Base-by-base conservation (phyloP, 2,113 vertebrate species). In the Triplophysa rosa region DNA sequence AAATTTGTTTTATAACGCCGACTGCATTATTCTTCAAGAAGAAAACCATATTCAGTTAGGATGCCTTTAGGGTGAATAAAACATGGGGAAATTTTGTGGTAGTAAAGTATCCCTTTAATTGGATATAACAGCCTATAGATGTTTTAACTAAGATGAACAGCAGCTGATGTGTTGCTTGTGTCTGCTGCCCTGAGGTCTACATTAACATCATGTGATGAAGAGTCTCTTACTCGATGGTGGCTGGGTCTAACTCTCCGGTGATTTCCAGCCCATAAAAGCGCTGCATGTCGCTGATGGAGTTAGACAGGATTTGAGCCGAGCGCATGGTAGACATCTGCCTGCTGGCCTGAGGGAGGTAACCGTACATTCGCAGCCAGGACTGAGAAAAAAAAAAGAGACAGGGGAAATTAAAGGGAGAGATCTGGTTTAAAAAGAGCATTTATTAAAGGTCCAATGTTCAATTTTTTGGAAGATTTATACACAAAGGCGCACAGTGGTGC, bases 291-390 rank as follows among this genome's bases (percentile, higher is more conserved):
- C 94, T 80, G 0, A 99, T 88, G 56, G 98, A 95, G 0, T 89
- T 86, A 49, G 94, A 94, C 83, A 99, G 91, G 88, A 94, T 97
- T 93, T 97, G 95, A 19, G 95, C 94, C 0, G 98, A 97, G 79
- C 94, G 93, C 94, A 98, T 93, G 85, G 96, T 98, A 71, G 97
- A 98, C 96, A 98, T 97, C 89, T 97, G 95, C 66, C 92, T 92
- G 87, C 91, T 97, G 83, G 95, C 91, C 87, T 95, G 95, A 0
- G 97, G 96, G 83, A 99, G 93, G 93, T 97, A 98, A 13, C 97
- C 97, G 0, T 99, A 99, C 88, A 94, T 94, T 85, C 94, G 93
- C 87, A 99, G 94, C 97, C 97, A 99, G 78, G 95, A 93, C 97
- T 99, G 79, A 77, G 75, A 0, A 2, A 69, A 21, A 21, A 80